phyloP scores from a whole-genome alignment of 2,888 invertebrate species.

The Omphaloscelis lunosa region DNA sequence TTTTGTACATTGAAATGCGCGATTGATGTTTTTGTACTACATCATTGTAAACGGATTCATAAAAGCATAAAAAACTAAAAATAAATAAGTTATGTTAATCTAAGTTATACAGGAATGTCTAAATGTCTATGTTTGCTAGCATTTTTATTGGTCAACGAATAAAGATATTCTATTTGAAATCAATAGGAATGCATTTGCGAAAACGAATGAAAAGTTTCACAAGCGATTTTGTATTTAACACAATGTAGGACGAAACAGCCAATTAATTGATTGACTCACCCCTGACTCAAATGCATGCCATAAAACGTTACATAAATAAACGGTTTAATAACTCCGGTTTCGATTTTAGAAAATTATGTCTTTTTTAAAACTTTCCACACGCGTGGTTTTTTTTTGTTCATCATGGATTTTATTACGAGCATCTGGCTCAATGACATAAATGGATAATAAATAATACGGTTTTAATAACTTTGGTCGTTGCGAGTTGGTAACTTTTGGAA shows the following conservation, averaged over 20 bases:
- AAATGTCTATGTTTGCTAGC: slow-evolving; percentile 20
- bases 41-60: slow-evolving; percentile 62
- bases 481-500: slow-evolving; percentile 12
- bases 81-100: slow-evolving; percentile 64
- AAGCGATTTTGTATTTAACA: slow-evolving; percentile 39
- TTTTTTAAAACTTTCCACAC: background rate
- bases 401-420: slow-evolving; percentile 17
- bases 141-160: slow-evolving; percentile 35
- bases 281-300: slow-evolving; percentile 2
- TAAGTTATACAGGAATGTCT: slow-evolving; percentile 35
- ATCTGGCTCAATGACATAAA: background rate
- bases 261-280: slow-evolving; percentile 46
- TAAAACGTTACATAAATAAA: slow-evolving; percentile 41
- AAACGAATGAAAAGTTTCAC: slow-evolving; percentile 32
- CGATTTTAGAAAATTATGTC: slow-evolving; percentile 9
- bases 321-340: background rate
- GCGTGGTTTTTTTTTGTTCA: background rate
- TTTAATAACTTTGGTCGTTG: background rate
- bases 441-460: background rate
- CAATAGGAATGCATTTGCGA: slow-evolving; percentile 31
- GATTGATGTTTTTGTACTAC: slow-evolving; percentile 77
- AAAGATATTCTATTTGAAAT: slow-evolving; percentile 20
- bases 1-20: slow-evolving; percentile 80
- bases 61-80: slow-evolving; percentile 65
- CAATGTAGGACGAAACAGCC: slow-evolving; percentile 49